Evolutionary conservation across 2,113 vertebrate genomes (phyloP), one percentile per base, ranked within the genome.

Genomic region (Falcunculus frontatus): DNA sequence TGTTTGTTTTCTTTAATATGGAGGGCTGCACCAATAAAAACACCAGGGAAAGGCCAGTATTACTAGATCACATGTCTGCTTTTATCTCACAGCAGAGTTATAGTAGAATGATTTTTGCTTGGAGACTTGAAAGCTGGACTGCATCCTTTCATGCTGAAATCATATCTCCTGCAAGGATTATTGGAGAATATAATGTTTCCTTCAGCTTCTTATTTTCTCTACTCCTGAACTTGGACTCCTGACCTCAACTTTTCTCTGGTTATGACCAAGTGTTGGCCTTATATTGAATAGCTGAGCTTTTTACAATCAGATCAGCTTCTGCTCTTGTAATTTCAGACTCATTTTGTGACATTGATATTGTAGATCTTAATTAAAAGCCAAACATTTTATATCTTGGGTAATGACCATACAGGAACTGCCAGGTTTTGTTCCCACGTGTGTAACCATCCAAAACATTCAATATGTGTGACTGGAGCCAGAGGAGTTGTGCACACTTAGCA

Each of bases 291-390:
- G 87, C 83, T 59, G 55, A 56, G 84, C 81, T 96, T 96, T 97
- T 97, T 95, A 88, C 87, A 95, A 89, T 97, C 92, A 89, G 89
- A 78, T 97, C 97, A 94, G 90, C 84, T 91, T 82, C 84, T 32
- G 56, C 84, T 97, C 78, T 94, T 96, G 93, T 84, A 97, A 95
- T 96, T 96, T 97, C 96, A 97, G 96, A 87, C 87, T 93, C 37
- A 83, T 97, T 97, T 96, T 91, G 95, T 97, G 94, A 90, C 91
- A 96, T 73, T 29, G 94, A 97, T 96, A 97, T 89, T 65, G 88
- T 96, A 92, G 88, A 91, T 94, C 93, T 97, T 97, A 97, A 97
- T 96, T 95, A 97, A 97, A 94, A 56, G 59, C 74, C 91, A 82
- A 93, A 82, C 87, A 75, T 96, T 97, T 97, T 96, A 91, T 96